Base-by-base conservation (phyloP, 1,140 invertebrate genomes). In the Bradysia coprophila region DNA sequence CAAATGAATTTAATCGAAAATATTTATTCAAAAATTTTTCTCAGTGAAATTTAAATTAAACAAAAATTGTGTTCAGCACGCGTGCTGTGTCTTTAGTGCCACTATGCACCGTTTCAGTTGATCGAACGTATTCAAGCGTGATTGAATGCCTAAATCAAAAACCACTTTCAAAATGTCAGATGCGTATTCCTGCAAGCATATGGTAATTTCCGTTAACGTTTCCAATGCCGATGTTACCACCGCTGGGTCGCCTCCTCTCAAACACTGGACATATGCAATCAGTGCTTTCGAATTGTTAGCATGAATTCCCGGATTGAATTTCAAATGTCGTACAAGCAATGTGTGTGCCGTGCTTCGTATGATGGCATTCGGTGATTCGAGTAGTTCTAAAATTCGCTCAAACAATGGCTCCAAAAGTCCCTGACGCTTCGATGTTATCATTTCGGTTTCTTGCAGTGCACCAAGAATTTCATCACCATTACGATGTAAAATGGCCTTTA, bases 121-220 rank as follows among this genome's bases (percentile, higher is more conserved):
- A n/a, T 68, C 62, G 36, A 76, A 71, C 8, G 82, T 81, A 47
- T 85, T 86, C 31, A 87, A 68, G 43, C 79, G 79, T 21, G 78
- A 81, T 49, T 73, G 72, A 32, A 90, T 72, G 10, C 85, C 87
- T 19, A 93, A 64, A 40, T 76, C 72, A 63, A 93, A 94, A 1
- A 86, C 79, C 49, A 78, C 78, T 48, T 75, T 71, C 43, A 94
- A 66, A 19, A 94, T 69, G 21, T 76, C 68, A 40, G 75, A 65
- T 2, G 83, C 81, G 56, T 87, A 74, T 57, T 92, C 87, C 73
- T 89, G 84, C 63, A 82, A 72, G 38, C 84, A 75, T 20, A 87
- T 64, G 40, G 81, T 66, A 40, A 91, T 75, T 49, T 93, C 88
- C 0, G 85, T 77, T 24, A 94, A 63, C 57, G 78, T 76, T 43